Percentiles rank a stretch among this genome's conserved stretches.
Conservation (phyloP, 2,113 vertebrate genomes). For the Thunnus thynnus region DNA sequence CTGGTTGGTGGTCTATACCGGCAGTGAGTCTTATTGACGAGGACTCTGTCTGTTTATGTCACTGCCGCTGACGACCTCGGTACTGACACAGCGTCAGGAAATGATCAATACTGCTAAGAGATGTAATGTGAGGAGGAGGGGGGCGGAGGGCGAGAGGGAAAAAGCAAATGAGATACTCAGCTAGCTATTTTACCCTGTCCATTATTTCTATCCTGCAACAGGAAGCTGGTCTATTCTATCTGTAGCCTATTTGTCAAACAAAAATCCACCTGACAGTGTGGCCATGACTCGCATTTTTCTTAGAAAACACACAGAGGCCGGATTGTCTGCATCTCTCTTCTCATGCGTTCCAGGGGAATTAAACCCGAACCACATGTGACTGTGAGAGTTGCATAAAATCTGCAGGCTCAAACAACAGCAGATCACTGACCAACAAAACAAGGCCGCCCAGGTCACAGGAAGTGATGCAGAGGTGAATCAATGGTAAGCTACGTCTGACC, state of each 20-base stretch:
- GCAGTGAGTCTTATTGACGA: conserved; percentile 68
- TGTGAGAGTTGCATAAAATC: conserved; percentile 44
- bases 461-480: conserved; percentile 40
- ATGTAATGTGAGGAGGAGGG: conserved; percentile 57
- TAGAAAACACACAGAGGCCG: conserved; percentile 54
- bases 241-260: neutral
- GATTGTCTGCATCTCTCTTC: conserved; percentile 50
- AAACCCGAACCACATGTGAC: conserved; percentile 58
- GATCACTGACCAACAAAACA: conserved; percentile 38
- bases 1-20: conserved; percentile 47
- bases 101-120: conserved; percentile 76
- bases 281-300: conserved; percentile 37
- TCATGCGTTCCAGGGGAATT: conserved; percentile 52
- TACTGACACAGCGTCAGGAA: conserved; percentile 76
- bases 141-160: neutral
- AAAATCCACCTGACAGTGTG: conserved; percentile 34
- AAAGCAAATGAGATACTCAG: neutral
- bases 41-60: conserved; percentile 70
- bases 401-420: conserved; percentile 37
- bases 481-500: neutral
- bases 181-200: neutral
- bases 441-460: conserved; percentile 53
- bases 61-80: conserved; percentile 66
- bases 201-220: conserved; percentile 30
- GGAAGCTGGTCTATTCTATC: conserved; percentile 22